A percentile compares a stretch with the other conserved stretches of the same genome.
phyloP scores from a whole-genome alignment of 2,113 vertebrate genomes.

The Daboia siamensis region DNA sequence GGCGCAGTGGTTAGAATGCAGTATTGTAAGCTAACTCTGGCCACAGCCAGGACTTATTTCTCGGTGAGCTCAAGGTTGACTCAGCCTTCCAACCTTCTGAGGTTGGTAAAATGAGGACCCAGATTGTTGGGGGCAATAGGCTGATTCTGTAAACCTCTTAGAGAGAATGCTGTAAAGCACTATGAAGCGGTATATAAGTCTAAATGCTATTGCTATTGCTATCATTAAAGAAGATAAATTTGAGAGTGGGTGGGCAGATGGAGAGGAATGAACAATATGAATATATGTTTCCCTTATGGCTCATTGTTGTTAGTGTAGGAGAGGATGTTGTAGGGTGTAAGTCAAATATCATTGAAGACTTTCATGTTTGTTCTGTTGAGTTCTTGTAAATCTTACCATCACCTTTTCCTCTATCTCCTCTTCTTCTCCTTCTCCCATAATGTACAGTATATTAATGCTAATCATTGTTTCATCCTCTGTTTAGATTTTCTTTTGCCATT shows the following conservation, averaged over 20 bases:
- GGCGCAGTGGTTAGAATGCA: too few relatives aligned
- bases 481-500: conserved; percentile 83
- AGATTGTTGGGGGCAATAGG: too few relatives aligned
- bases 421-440: background rate
- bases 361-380: background rate
- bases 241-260: too few relatives aligned
- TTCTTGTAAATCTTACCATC: background rate
- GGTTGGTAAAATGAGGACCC: too few relatives aligned
- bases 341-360: background rate
- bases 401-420: background rate
- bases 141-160: too few relatives aligned
- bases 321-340: background rate
- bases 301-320: background rate
- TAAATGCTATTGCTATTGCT: background rate
- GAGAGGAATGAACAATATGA: background rate
- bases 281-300: background rate
- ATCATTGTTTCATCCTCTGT: background rate
- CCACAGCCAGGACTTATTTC: too few relatives aligned
- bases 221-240: background rate
- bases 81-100: too few relatives aligned
- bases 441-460: background rate
- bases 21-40: too few relatives aligned
- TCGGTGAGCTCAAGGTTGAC: too few relatives aligned
- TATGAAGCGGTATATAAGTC: too few relatives aligned
- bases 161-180: too few relatives aligned